Evolutionary conservation across 2,113 vertebrate genomes (phyloP).

Genomic region (Glaucomys volans): DNA sequence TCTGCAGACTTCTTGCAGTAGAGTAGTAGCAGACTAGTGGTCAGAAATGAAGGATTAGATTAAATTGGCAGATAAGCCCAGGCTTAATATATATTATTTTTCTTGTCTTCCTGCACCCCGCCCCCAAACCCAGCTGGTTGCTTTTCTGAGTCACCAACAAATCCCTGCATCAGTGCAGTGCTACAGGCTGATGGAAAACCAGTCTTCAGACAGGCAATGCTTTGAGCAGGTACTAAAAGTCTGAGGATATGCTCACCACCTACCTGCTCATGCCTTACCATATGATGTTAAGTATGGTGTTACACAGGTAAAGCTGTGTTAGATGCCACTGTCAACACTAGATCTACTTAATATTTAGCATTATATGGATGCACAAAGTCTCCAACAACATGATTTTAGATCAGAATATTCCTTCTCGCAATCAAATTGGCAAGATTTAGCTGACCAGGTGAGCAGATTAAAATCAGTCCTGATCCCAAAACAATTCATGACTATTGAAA

Average conservation of each 20-base stretch:
- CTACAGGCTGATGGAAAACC: background rate
- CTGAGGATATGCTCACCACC: background rate
- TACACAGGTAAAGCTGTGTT: background rate
- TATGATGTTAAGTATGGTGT: background rate
- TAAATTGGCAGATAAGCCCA: background rate
- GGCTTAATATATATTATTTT: background rate
- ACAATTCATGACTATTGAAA: background rate
- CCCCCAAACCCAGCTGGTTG: background rate
- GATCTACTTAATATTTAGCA: background rate
- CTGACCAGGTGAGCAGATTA: slow-evolving; percentile 11
- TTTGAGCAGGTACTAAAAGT: background rate
- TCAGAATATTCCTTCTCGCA: slow-evolving; percentile 15
- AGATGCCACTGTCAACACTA: background rate
- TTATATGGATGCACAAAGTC: background rate
- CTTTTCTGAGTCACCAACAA: background rate
- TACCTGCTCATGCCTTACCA: background rate
- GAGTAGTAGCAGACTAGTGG: background rate
- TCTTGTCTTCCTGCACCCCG: background rate
- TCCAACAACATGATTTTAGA: slow-evolving; percentile 11
- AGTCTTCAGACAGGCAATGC: background rate
- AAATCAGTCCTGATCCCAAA: slow-evolving; percentile 39
- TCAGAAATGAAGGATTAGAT: background rate
- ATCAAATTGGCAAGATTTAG: slow-evolving; percentile 50
- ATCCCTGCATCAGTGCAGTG: background rate
- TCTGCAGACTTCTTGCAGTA: background rate